A percentile compares a stretch with the other conserved stretches of the same genome.
Evolutionary conservation across 1,140 invertebrate species (phyloP).

Genomic region (Hesperophylax magnus): DNA sequence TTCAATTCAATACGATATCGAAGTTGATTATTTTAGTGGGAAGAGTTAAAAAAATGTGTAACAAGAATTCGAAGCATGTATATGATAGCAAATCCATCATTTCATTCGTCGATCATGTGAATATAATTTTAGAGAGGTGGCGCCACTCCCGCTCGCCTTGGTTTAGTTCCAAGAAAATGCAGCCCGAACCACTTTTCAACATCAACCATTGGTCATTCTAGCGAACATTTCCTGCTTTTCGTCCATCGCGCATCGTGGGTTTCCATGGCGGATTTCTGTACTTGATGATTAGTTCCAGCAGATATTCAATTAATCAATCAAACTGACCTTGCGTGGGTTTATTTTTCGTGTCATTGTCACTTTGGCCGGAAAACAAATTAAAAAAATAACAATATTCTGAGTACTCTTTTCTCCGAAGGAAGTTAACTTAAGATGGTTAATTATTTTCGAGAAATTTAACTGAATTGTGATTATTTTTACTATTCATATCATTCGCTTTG

Average conservation of each 20-base stretch:
- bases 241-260: neutral
- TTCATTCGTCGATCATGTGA: no score
- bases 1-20: no score
- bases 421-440: neutral
- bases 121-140: slow-evolving; percentile 20
- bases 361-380: neutral
- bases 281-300: neutral
- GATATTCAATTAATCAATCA: neutral
- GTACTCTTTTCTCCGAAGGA: neutral
- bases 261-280: neutral
- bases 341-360: neutral
- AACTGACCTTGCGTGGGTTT: neutral
- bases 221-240: neutral
- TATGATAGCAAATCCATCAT: no score
- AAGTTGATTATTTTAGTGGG: no score
- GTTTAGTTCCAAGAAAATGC: slow-evolving; percentile 22
- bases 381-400: neutral
- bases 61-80: fast-evolving
- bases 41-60: no score
- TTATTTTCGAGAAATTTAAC: neutral
- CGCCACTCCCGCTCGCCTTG: neutral
- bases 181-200: neutral
- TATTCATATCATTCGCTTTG: neutral
- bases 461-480: neutral
- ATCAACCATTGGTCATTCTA: no score